Evolutionary conservation across 2,888 invertebrate genomes (phyloP).

Genomic region (Salticus scenicus): DNA sequence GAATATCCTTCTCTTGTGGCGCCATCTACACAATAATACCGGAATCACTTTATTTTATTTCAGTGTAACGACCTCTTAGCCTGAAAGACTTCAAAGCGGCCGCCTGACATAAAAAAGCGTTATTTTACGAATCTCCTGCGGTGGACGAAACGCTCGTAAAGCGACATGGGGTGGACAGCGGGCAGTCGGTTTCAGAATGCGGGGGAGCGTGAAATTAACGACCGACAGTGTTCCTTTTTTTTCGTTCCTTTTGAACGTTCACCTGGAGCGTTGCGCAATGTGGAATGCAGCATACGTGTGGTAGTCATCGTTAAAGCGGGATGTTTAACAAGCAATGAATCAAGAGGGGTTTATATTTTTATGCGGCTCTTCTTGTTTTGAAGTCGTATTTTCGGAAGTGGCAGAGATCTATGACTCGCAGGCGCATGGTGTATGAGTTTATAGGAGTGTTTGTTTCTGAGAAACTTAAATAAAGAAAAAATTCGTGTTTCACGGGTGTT

Average conservation of each 20-base stretch:
- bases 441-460: background rate
- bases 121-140: conserved; percentile 37
- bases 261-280: background rate
- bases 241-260: background rate
- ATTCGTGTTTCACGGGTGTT: no score
- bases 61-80: conserved; percentile 51
- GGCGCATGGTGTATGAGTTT: background rate
- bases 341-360: background rate
- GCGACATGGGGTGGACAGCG: conserved; percentile 57
- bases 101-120: conserved; percentile 63
- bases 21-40: background rate
- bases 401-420: no score
- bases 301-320: conserved; percentile 9
- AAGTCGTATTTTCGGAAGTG: background rate
- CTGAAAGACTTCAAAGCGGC: conserved; percentile 46
- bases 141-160: conserved; percentile 47
- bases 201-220: conserved; percentile 59
- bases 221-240: background rate
- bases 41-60: background rate
- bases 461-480: no score
- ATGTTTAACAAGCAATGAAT: conserved; percentile 30
- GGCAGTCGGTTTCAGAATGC: conserved; percentile 28
- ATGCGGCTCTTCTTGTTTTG: background rate
- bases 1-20: no score
- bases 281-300: background rate